Evolutionary conservation across 1,140 invertebrate genomes (phyloP).

Genomic region (Diabrotica undecimpunctata): DNA sequence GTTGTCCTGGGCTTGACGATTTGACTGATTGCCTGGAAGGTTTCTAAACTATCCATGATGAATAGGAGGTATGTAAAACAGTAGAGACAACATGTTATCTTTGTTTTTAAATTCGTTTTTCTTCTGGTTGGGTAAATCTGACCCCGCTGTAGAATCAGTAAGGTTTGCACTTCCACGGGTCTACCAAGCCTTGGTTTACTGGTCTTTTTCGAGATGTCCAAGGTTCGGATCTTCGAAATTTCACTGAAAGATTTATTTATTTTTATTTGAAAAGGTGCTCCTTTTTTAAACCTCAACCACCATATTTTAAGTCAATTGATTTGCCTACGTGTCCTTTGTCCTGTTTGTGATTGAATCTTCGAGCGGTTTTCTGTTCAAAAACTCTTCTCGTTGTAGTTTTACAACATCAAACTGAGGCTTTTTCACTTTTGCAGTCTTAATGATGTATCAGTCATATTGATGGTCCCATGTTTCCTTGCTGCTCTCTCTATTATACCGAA

Average conservation of each 20-base stretch:
- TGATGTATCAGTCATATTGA: too few relatives aligned
- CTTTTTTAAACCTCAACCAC: too few relatives aligned
- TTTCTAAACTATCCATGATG: neutral
- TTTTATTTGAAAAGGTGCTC: too few relatives aligned
- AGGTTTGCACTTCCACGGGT: neutral
- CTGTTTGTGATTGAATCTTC: neutral
- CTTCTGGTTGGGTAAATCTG: neutral
- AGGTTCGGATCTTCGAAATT: neutral
- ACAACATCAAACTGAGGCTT: too few relatives aligned
- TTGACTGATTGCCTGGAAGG: too few relatives aligned
- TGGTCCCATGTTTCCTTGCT: too few relatives aligned
- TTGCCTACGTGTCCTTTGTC: neutral
- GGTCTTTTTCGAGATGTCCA: neutral
- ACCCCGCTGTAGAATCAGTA: neutral
- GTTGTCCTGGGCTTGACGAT: neutral
- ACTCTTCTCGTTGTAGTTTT: too few relatives aligned
- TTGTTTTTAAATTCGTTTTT: neutral
- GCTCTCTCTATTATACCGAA: too few relatives aligned
- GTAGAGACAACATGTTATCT: neutral
- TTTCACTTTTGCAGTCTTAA: too few relatives aligned
- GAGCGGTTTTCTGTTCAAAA: neutral
- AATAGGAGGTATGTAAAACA: neutral
- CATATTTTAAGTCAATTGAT: neutral
- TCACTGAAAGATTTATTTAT: constrained; percentile 1
- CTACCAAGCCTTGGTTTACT: neutral